Conservation (phyloP, 1,140 invertebrate genomes). For the Ooceraea biroi region DNA sequence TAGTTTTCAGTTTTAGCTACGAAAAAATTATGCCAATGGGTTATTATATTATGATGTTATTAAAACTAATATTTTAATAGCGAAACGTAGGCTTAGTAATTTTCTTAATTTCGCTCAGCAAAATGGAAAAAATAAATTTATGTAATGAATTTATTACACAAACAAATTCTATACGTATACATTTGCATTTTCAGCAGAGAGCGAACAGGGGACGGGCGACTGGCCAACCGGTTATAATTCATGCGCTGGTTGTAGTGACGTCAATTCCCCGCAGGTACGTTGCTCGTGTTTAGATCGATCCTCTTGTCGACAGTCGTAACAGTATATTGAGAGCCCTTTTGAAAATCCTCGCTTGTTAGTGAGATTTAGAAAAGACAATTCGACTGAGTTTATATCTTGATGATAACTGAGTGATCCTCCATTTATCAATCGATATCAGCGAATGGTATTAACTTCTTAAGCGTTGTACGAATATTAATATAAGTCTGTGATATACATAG, state of each 20-base stretch:
- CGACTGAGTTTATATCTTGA: not conserved
- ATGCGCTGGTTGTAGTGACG: slow-evolving; percentile 67
- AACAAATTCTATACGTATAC: not conserved
- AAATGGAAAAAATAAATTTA: slow-evolving; percentile 22
- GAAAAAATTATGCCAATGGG: too few species aligned
- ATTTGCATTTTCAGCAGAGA: slow-evolving; percentile 79
- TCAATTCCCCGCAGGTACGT: slow-evolving; percentile 83
- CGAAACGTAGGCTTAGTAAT: too few species aligned
- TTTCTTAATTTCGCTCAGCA: not conserved
- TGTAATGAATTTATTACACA: slow-evolving; percentile 11
- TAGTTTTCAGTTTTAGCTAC: too few species aligned
- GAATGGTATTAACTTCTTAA: slow-evolving; percentile 11
- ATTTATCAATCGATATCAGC: not conserved
- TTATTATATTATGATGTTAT: too few species aligned
- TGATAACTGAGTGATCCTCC: slow-evolving; percentile 11
- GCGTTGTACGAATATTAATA: slow-evolving; percentile 64
- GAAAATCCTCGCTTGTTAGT: not conserved
- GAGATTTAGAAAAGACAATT: not conserved
- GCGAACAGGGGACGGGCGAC: slow-evolving; percentile 79
- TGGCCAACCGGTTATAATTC: slow-evolving; percentile 75
- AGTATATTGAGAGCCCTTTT: not conserved
- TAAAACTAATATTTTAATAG: too few species aligned
- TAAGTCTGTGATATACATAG: slow-evolving; percentile 70
- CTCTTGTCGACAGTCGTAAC: not conserved
- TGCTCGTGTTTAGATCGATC: not conserved